These are phyloP conservation scores for Hemistola chrysoprasaria DNA, from an alignment of 2,888 invertebrate species.

Conservation along the genomic window DNA sequence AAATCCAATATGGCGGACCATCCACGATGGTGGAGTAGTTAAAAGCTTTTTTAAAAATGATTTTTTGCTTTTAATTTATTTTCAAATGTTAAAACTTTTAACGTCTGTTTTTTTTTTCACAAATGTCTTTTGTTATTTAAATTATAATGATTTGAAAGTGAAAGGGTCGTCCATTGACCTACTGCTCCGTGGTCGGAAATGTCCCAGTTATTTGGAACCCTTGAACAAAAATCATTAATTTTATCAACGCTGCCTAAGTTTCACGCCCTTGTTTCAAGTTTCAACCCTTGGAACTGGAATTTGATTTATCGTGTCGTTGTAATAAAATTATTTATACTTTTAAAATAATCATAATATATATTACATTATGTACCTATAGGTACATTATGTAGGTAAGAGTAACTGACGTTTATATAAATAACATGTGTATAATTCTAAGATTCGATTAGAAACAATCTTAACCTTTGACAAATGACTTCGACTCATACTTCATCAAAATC, in stretches of 20 bases:
- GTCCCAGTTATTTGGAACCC: conserved; percentile 44
- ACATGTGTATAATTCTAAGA: too few species aligned
- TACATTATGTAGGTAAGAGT: too few species aligned
- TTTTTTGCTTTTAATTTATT: too few species aligned
- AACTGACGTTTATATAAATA: too few species aligned
- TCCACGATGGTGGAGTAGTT: too few species aligned
- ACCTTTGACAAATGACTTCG: too few species aligned
- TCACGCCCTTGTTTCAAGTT: conserved; percentile 32
- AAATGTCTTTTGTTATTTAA: conserved; percentile 13
- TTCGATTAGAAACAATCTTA: too few species aligned
- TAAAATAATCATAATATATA: not conserved
- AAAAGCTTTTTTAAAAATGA: too few species aligned
- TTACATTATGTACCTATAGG: too few species aligned
- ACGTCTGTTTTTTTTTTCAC: conserved; percentile 10
- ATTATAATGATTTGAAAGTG: conserved; percentile 18
- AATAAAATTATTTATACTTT: not conserved
- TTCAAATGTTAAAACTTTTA: too few species aligned
- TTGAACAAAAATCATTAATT: conserved; percentile 72
- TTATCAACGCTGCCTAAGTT: conserved; percentile 55
- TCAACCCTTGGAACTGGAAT: conserved; percentile 9
- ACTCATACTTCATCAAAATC: too few species aligned
- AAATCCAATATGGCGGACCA: too few species aligned
- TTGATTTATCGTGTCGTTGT: not conserved
- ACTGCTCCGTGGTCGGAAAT: conserved; percentile 19
- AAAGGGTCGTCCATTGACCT: conserved; percentile 31